Evolutionary conservation across 64 coral and sea anemone species (phyloP).

Genomic region (Pocillopora verrucosa): DNA sequence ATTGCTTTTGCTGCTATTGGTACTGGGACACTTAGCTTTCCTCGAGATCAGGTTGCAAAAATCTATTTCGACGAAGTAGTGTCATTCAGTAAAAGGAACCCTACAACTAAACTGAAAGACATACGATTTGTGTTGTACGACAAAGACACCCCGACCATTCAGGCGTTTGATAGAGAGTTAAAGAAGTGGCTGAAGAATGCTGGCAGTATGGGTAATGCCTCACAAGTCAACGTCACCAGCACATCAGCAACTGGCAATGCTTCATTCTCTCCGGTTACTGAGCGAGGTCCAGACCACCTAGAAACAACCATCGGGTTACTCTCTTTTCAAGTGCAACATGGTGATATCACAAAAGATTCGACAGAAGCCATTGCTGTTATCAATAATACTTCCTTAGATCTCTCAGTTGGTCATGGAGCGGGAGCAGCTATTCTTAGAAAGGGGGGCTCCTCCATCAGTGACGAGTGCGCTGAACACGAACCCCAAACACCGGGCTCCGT

Average conservation of each 20-base stretch:
- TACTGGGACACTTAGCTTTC: constrained; percentile 59
- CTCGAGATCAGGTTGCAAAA: constrained; percentile 49
- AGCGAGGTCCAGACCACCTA: constrained; percentile 17
- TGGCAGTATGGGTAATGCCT: too few relatives aligned
- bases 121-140: constrained; percentile 49
- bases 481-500: constrained; percentile 22
- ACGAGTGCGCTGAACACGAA: not conserved
- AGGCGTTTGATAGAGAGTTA: constrained; percentile 58
- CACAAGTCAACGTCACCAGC: not conserved
- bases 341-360: constrained; percentile 47
- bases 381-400: constrained; percentile 21
- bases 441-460: not conserved
- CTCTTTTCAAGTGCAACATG: constrained; percentile 42
- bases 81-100: constrained; percentile 21
- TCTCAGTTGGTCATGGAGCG: constrained; percentile 15
- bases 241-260: not conserved
- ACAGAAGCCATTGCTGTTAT: constrained; percentile 52
- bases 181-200: constrained; percentile 11
- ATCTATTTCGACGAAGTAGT: constrained; percentile 56
- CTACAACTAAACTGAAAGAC: constrained; percentile 7
- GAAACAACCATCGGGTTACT: constrained; percentile 17
- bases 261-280: not conserved
- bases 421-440: constrained; percentile 38
- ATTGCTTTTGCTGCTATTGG: constrained; percentile 75
- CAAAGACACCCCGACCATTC: constrained; percentile 53